Conservation (phyloP, 2,888 invertebrate genomes). For the Microctonus aethiopoides region DNA sequence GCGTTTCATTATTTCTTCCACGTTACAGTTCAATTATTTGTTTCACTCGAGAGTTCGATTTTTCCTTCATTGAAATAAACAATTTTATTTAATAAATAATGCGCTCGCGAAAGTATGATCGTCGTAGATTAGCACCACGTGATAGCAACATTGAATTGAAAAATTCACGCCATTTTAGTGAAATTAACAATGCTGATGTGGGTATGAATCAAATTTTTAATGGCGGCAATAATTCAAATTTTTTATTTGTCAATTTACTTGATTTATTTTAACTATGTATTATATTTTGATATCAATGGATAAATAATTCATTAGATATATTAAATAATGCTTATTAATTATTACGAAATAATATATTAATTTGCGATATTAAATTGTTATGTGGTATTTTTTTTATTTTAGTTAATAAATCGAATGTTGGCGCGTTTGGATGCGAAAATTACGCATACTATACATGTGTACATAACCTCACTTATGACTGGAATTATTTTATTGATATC, state of each 20-base stretch:
- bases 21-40: conserved; percentile 3
- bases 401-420: no score
- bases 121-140: neutral
- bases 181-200: neutral
- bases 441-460: no score
- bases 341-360: no score
- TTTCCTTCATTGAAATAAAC: neutral
- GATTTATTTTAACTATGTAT: no score
- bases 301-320: no score
- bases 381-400: no score
- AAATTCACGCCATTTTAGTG: neutral
- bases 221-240: neutral
- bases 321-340: no score
- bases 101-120: conserved; percentile 14
- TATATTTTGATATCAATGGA: no score
- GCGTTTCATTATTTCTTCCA: neutral
- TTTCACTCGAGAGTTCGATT: neutral
- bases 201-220: conserved; percentile 8
- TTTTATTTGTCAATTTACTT: neutral
- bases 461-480: no score
- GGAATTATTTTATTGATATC: no score
- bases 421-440: no score
- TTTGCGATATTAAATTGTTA: no score
- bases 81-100: neutral
- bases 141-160: neutral